Conservation (phyloP, 2,888 invertebrate species). For the Laspeyria flexula region DNA sequence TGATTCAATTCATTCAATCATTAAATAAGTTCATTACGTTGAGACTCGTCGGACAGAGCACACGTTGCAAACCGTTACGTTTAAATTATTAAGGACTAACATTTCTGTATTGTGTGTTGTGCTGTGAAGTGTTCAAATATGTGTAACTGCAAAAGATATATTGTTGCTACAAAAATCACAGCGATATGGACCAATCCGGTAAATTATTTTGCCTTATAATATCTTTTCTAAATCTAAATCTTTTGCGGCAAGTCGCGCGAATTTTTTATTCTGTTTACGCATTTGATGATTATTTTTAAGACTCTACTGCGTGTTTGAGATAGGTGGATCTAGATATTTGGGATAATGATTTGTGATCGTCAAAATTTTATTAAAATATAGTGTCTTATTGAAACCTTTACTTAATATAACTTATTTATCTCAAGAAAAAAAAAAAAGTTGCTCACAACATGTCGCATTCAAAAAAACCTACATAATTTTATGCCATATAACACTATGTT, state of each 20-base stretch:
- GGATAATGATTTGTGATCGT: too few relatives aligned
- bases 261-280: background rate
- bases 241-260: background rate
- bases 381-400: too few relatives aligned
- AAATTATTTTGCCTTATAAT: conserved; percentile 15
- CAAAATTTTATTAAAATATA: too few relatives aligned
- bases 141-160: conserved; percentile 52
- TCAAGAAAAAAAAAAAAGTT: too few relatives aligned
- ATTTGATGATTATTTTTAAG: too few relatives aligned
- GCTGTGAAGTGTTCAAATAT: conserved; percentile 38
- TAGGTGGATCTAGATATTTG: too few relatives aligned
- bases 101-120: conserved; percentile 11
- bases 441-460: too few relatives aligned
- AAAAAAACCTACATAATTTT: too few relatives aligned
- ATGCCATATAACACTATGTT: too few relatives aligned
- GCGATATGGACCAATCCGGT: conserved; percentile 42
- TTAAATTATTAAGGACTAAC: conserved; percentile 8
- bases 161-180: conserved; percentile 45
- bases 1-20: conserved; percentile 36
- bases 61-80: conserved; percentile 42
- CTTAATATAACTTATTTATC: too few relatives aligned
- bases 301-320: too few relatives aligned
- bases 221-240: background rate
- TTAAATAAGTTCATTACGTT: conserved; percentile 50
- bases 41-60: conserved; percentile 45